Percentiles rank a stretch among this genome's conserved stretches.
These are phyloP conservation scores for Sphaeridia pumilis DNA, from an alignment of 2,888 invertebrate species.

Conservation along the genomic window DNA sequence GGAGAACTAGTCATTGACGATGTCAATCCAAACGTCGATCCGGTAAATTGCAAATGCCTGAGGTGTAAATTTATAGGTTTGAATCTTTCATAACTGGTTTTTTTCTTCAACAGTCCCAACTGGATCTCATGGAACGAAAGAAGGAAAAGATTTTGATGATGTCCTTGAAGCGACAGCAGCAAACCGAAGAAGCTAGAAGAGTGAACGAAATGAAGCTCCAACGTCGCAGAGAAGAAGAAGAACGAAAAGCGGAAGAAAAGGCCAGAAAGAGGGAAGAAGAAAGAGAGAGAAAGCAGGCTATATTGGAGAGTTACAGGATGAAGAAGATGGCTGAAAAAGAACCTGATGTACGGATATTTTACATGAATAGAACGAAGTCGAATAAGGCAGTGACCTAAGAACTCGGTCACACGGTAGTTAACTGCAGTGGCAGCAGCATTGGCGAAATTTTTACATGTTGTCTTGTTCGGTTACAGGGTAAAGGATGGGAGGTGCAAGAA, in stretches of 20 bases:
- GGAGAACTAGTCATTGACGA: slow-evolving; percentile 35
- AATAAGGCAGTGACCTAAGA: background rate
- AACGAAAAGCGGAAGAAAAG: slow-evolving; percentile 52
- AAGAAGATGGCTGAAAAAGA: slow-evolving; percentile 51
- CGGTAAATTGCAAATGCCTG: slow-evolving; percentile 17
- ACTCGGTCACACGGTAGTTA: background rate
- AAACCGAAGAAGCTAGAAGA: slow-evolving; percentile 75
- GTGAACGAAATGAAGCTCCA: slow-evolving; percentile 70
- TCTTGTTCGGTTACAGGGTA: slow-evolving; percentile 18
- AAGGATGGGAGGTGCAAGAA: slow-evolving; percentile 36
- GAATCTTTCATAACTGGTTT: background rate
- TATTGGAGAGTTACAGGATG: slow-evolving; percentile 82
- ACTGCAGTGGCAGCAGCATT: too few species aligned
- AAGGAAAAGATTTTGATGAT: slow-evolving; percentile 82
- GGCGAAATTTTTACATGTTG: background rate
- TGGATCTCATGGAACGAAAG: slow-evolving; percentile 83
- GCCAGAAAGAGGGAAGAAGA: slow-evolving; percentile 69
- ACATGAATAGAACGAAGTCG: too few species aligned
- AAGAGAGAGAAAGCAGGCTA: slow-evolving; percentile 69
- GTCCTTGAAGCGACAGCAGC: slow-evolving; percentile 78
- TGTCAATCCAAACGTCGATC: slow-evolving; percentile 29
- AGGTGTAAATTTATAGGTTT: background rate
- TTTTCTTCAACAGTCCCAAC: slow-evolving; percentile 65
- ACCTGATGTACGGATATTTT: slow-evolving; percentile 31
- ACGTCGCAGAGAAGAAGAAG: slow-evolving; percentile 55